A percentile compares a stretch with the other conserved stretches of the same genome.
These are phyloP conservation scores for Drosophila sechellia DNA, from an alignment of 1,140 invertebrate species.

Conservation along the genomic window DNA sequence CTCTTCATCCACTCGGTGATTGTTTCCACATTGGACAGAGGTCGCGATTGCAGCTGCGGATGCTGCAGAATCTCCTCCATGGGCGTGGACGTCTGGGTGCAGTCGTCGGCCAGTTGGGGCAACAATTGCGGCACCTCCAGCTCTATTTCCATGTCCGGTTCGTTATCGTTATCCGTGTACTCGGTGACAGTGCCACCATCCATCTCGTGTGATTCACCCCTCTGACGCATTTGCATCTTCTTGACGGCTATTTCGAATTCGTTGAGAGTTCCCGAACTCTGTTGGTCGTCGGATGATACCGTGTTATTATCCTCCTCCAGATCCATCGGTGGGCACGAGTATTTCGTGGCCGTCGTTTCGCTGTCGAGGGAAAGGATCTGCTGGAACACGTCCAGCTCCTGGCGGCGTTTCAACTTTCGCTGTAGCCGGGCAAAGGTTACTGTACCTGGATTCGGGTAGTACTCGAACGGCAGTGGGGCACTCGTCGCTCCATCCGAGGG, in stretches of 20 bases:
- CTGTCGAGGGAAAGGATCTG: slow-evolving; percentile 80
- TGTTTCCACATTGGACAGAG: slow-evolving; percentile 70
- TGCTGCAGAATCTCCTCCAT: slow-evolving; percentile 76
- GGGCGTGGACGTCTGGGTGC: slow-evolving; percentile 77
- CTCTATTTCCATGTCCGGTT: slow-evolving; percentile 73
- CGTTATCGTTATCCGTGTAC: slow-evolving; percentile 70
- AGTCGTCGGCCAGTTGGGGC: slow-evolving; percentile 66
- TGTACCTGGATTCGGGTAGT: slow-evolving; percentile 91
- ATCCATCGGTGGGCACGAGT: slow-evolving; percentile 70
- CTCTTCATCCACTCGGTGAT: slow-evolving; percentile 82
- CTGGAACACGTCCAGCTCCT: slow-evolving; percentile 86
- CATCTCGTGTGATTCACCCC: slow-evolving; percentile 56
- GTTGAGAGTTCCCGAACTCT: slow-evolving; percentile 75
- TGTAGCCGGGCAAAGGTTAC: slow-evolving; percentile 89
- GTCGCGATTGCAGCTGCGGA: slow-evolving; percentile 60
- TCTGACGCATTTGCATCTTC: slow-evolving; percentile 52
- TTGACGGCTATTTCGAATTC: slow-evolving; percentile 70
- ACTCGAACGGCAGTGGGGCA: slow-evolving; percentile 92
- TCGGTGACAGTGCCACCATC: slow-evolving; percentile 64
- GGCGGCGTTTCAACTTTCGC: slow-evolving; percentile 88
- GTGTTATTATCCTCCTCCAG: slow-evolving; percentile 74
- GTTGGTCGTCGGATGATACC: slow-evolving; percentile 76
- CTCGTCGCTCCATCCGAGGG: slow-evolving; percentile 93
- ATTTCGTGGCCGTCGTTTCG: slow-evolving; percentile 79
- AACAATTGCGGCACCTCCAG: slow-evolving; percentile 72